These are phyloP conservation scores for Sclerodermus sp. DNA, from an alignment of 2,888 invertebrate species.

Conservation along the genomic window DNA sequence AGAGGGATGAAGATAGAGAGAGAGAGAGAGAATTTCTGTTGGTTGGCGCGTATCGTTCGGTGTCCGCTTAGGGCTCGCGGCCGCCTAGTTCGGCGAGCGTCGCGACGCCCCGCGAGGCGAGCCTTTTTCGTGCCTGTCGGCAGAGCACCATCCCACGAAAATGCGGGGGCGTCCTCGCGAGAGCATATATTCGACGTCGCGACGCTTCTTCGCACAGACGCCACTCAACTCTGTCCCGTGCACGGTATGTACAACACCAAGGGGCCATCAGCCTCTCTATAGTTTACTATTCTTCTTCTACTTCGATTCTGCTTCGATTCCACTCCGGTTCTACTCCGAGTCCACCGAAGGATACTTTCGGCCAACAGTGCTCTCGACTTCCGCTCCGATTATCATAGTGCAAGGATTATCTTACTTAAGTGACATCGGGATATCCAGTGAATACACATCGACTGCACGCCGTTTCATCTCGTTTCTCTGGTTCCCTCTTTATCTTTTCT, in stretches of 20 bases:
- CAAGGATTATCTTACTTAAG: background rate
- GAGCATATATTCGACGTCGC: conserved; percentile 57
- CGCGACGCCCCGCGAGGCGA: conserved; percentile 51
- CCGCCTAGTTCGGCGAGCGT: conserved; percentile 52
- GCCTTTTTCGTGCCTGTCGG: conserved; percentile 57
- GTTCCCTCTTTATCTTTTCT: too few species aligned
- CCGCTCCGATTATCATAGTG: background rate
- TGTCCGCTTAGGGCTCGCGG: conserved; percentile 30
- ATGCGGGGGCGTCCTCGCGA: conserved; percentile 55
- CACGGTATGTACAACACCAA: conserved; percentile 49
- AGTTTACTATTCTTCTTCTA: too few species aligned
- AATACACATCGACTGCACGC: background rate
- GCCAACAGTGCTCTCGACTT: background rate
- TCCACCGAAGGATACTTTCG: conserved; percentile 1
- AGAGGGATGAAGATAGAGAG: background rate
- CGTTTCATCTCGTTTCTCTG: too few species aligned
- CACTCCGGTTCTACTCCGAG: too few species aligned
- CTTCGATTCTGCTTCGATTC: too few species aligned
- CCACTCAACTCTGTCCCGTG: conserved; percentile 57
- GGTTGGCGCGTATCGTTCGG: conserved; percentile 8
- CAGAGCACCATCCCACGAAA: conserved; percentile 48
- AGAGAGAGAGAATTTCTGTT: background rate
- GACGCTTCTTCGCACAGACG: conserved; percentile 54
- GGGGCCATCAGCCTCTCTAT: too few species aligned
- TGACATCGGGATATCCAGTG: background rate